These are phyloP conservation scores for Campoletis raptor DNA, from an alignment of 2,888 invertebrate genomes.

Conservation along the genomic window DNA sequence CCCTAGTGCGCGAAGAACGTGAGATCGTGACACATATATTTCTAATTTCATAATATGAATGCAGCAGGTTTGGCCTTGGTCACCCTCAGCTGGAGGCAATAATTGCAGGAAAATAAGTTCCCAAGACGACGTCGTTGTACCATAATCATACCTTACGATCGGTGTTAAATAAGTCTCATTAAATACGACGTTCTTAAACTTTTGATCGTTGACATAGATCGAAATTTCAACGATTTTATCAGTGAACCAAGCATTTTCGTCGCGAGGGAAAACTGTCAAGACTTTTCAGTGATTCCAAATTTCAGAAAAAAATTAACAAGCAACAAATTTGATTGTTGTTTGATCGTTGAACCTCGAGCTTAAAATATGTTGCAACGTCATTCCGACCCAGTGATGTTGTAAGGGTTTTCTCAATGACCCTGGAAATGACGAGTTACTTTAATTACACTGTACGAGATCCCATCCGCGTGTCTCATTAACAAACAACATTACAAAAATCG, in stretches of 20 bases:
- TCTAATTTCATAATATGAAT: constrained; percentile 45
- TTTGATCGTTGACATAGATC: neutral
- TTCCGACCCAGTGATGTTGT: neutral
- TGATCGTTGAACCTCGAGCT: neutral
- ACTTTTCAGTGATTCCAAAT: neutral
- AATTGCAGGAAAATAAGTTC: constrained; percentile 5
- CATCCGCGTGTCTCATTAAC: neutral
- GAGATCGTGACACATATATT: constrained; percentile 36
- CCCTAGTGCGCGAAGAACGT: constrained; percentile 21
- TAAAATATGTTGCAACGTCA: neutral
- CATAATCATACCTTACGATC: neutral
- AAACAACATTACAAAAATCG: neutral
- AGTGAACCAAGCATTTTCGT: neutral
- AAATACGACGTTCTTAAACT: neutral
- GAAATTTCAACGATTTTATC: neutral
- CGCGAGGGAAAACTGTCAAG: neutral
- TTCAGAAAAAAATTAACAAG: neutral
- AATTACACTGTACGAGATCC: neutral
- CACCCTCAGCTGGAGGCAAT: constrained; percentile 12
- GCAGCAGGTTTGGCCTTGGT: constrained; percentile 33
- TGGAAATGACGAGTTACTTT: neutral
- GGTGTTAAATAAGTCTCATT: constrained; percentile 21
- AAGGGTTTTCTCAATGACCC: neutral
- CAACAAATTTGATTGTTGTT: neutral
- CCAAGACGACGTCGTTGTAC: neutral